phyloP scores from a whole-genome alignment of 2,888 invertebrate genomes.

The Catocala sponsa region DNA sequence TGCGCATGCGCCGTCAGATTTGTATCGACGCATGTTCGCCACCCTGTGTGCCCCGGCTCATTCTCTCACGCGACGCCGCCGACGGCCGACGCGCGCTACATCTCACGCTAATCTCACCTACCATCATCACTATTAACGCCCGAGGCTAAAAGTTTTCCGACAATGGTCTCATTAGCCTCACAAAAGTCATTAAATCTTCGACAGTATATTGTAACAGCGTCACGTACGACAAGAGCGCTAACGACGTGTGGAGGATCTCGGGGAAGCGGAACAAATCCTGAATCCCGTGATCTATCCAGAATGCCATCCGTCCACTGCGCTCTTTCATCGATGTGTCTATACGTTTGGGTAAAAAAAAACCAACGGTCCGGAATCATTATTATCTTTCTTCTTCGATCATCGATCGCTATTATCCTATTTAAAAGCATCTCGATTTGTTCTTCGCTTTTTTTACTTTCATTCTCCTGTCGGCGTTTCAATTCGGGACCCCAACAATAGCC shows the following conservation, averaged over 20 bases:
- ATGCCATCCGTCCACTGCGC: conserved; percentile 70
- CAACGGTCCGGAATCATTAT: conserved; percentile 83
- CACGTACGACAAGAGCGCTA: conserved; percentile 83
- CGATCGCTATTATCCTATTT: conserved; percentile 87
- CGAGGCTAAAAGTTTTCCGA: conserved; percentile 70
- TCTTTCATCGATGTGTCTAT: conserved; percentile 76
- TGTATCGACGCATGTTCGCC: conserved; percentile 77
- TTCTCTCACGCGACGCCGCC: conserved; percentile 74
- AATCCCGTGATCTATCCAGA: conserved; percentile 79
- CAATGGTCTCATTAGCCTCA: conserved; percentile 83
- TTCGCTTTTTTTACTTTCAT: conserved; percentile 75
- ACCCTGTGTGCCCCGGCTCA: conserved; percentile 73
- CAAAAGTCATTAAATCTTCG: conserved; percentile 82
- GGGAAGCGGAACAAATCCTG: conserved; percentile 85
- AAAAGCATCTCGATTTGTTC: conserved; percentile 87
- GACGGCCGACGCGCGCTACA: conserved; percentile 51
- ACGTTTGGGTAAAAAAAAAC: conserved; percentile 72
- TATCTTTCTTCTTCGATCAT: conserved; percentile 86
- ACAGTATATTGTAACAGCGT: conserved; percentile 77
- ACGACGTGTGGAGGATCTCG: conserved; percentile 84
- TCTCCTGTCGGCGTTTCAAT: conserved; percentile 83
- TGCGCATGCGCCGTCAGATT: conserved; percentile 79
- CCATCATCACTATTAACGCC: conserved; percentile 73
- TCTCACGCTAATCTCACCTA: conserved; percentile 72
- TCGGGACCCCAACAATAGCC: conserved; percentile 80